Evolutionary conservation across 35 echinoderm and acorn worm species (phyloP).

Genomic region (Nesometra sesokonis): DNA sequence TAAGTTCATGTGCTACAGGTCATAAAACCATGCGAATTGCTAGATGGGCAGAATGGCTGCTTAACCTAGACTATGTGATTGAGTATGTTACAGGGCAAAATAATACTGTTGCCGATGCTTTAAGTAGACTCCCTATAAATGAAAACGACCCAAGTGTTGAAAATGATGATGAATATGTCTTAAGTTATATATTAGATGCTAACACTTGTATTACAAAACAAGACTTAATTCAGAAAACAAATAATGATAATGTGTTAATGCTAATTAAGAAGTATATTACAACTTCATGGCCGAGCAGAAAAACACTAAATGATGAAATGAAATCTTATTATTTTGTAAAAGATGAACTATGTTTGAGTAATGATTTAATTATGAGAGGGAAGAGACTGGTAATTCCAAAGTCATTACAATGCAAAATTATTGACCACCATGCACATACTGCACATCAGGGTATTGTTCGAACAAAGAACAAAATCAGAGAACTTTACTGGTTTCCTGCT

Average conservation of each 20-base stretch:
- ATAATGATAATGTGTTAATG: no score
- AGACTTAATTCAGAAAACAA: no score
- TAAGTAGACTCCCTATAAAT: no score
- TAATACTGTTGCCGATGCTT: neutral
- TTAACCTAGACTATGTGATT: neutral
- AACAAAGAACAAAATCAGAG: constrained; percentile 31
- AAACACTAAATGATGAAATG: neutral
- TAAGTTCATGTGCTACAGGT: neutral
- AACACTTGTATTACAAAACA: no score
- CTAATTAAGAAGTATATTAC: no score
- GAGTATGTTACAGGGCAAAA: neutral
- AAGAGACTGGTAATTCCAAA: neutral
- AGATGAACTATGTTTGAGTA: neutral
- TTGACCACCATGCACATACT: neutral
- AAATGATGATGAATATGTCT: no score
- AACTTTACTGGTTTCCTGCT: constrained; percentile 42
- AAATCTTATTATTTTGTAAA: neutral
- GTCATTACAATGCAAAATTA: neutral
- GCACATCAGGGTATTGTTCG: constrained; percentile 54
- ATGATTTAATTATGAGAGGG: neutral
- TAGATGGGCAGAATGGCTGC: neutral
- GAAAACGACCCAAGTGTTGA: no score
- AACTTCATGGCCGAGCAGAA: no score
- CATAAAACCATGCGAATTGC: neutral
- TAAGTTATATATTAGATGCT: no score